Conservation (phyloP, 2,797 vertebrate genomes). For the Tangara arthus region DNA sequence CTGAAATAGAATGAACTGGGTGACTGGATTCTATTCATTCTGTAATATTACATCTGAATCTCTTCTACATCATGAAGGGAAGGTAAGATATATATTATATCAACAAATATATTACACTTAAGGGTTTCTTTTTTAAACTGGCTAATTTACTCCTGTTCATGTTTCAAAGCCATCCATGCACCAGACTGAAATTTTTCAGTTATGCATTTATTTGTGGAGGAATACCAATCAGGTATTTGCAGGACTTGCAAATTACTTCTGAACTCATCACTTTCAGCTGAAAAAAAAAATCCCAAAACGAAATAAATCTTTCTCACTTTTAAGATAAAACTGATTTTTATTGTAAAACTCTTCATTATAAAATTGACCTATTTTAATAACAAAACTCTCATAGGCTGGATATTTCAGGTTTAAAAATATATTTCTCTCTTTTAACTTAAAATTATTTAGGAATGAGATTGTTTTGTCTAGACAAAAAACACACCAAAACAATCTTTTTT, state of each 20-base stretch:
- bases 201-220: background rate
- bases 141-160: background rate
- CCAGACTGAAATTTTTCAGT: background rate
- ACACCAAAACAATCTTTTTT: background rate
- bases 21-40: background rate
- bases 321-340: background rate
- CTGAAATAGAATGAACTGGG: background rate
- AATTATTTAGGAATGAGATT: background rate
- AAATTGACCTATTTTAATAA: background rate
- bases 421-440: background rate
- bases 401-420: background rate
- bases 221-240: background rate
- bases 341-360: background rate
- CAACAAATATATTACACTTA: background rate
- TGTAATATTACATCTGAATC: background rate
- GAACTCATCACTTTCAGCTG: background rate
- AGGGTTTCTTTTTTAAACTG: background rate
- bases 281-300: background rate
- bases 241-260: background rate
- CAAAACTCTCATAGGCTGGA: background rate
- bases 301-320: background rate
- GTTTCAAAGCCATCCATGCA: background rate
- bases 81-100: background rate
- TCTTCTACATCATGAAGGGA: background rate
- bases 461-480: background rate